These are phyloP conservation scores for Gorsachius goisagi DNA, from an alignment of 2,113 vertebrate genomes.

Conservation along the genomic window DNA sequence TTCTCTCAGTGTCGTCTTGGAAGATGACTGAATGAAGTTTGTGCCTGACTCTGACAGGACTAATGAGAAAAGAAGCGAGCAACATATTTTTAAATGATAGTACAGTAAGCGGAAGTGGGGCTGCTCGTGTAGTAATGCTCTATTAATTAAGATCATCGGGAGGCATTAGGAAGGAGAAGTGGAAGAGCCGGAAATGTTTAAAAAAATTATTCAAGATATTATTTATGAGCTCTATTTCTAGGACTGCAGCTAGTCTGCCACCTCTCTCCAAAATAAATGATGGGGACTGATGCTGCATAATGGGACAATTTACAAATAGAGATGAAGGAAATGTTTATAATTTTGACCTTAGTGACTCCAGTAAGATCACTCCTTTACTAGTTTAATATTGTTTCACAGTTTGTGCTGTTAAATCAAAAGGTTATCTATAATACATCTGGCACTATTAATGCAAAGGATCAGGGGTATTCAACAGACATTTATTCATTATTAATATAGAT, in stretches of 20 bases:
- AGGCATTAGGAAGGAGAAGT: slow-evolving; percentile 34
- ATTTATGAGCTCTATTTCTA: slow-evolving; percentile 57
- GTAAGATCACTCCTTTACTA: slow-evolving; percentile 69
- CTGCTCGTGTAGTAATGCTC: slow-evolving; percentile 8
- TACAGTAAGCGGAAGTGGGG: slow-evolving; percentile 23
- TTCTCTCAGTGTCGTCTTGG: background rate
- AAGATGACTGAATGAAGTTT: slow-evolving; percentile 37
- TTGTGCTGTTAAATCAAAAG: slow-evolving; percentile 85
- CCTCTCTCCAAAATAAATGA: slow-evolving; percentile 19
- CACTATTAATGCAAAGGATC: slow-evolving; percentile 79
- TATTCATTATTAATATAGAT: slow-evolving; percentile 89
- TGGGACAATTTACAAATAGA: slow-evolving; percentile 60
- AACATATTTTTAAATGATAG: slow-evolving; percentile 58
- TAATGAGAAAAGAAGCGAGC: slow-evolving; percentile 8
- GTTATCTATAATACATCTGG: slow-evolving; percentile 85
- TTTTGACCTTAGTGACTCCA: slow-evolving; percentile 72
- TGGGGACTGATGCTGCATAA: slow-evolving; percentile 16
- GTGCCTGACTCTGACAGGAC: slow-evolving; percentile 31
- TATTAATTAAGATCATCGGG: slow-evolving; percentile 50
- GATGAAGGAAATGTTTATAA: slow-evolving; percentile 65
- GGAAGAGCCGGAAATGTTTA: slow-evolving; percentile 33
- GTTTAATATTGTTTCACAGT: slow-evolving; percentile 82
- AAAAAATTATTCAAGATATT: slow-evolving; percentile 55
- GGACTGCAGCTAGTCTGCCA: background rate
- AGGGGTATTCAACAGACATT: slow-evolving; percentile 83